Evolutionary conservation across 2,888 invertebrate genomes (phyloP).

Genomic region (Sinodicranocentrus sp.): DNA sequence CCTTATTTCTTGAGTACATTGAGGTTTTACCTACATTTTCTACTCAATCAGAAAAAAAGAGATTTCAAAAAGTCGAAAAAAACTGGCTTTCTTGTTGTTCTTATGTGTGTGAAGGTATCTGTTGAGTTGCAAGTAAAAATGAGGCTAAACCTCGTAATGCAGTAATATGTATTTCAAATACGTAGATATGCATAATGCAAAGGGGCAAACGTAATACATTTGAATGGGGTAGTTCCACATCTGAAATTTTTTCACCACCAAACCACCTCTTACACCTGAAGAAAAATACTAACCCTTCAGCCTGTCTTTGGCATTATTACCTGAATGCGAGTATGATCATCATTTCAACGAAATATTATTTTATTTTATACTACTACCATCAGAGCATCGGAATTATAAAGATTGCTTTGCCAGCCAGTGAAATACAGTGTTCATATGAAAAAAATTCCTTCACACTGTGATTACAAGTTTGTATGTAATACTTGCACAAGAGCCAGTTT

Average conservation of each 20-base stretch:
- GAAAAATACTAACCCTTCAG: conserved; percentile 1
- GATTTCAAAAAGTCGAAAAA: conserved; percentile 31
- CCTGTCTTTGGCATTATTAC: neutral
- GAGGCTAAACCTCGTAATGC: conserved; percentile 17
- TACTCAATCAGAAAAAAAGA: conserved; percentile 9
- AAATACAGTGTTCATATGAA: no score
- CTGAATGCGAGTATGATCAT: no score
- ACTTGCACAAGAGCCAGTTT: conserved; percentile 14
- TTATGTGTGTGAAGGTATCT: neutral
- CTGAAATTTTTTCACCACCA: neutral
- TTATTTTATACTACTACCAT: no score
- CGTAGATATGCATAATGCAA: neutral
- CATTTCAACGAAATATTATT: neutral
- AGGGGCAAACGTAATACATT: neutral
- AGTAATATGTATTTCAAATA: neutral
- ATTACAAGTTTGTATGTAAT: neutral
- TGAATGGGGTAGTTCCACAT: neutral
- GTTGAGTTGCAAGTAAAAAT: conserved; percentile 14
- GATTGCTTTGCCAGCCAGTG: no score
- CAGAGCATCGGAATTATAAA: no score
- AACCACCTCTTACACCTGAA: no score
- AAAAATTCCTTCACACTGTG: no score
- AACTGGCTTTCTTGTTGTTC: conserved; percentile 27
- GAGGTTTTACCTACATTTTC: conserved; percentile 62
- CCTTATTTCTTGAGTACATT: neutral